Percentiles rank a stretch among this genome's conserved stretches.
Conservation (phyloP, 2,797 vertebrate genomes). For the Chelon labrosus region DNA sequence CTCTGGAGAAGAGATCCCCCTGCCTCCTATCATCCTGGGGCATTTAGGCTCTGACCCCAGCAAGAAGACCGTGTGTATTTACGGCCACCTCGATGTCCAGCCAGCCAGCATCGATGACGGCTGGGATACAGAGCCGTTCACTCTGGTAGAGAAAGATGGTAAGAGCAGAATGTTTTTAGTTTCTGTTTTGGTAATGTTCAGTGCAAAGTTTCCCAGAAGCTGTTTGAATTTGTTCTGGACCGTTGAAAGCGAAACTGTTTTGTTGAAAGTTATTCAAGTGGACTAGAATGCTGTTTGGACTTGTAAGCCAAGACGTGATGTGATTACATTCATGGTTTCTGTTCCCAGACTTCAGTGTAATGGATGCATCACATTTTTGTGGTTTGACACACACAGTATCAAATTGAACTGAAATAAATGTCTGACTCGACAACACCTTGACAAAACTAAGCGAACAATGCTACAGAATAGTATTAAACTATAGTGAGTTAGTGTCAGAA, state of each 20-base stretch:
- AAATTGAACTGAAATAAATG: background rate
- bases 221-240: background rate
- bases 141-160: constrained; percentile 94
- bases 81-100: constrained; percentile 97
- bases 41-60: constrained; percentile 89
- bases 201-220: background rate
- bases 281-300: background rate
- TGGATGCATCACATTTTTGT: background rate
- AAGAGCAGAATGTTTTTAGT: constrained; percentile 43
- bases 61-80: constrained; percentile 97
- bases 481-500: background rate
- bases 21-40: constrained; percentile 94
- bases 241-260: rapidly evolving
- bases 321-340: background rate
- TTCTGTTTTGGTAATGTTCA: background rate
- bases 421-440: background rate
- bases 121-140: constrained; percentile 97
- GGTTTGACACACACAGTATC: background rate
- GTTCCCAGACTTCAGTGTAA: background rate
- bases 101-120: constrained; percentile 92
- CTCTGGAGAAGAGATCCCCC: constrained; percentile 91
- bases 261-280: background rate
- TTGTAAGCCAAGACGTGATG: background rate
- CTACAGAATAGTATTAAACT: background rate
- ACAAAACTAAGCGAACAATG: background rate